phyloP scores from a whole-genome alignment of 1,140 invertebrate genomes.

The Xylocopa sonorina region DNA sequence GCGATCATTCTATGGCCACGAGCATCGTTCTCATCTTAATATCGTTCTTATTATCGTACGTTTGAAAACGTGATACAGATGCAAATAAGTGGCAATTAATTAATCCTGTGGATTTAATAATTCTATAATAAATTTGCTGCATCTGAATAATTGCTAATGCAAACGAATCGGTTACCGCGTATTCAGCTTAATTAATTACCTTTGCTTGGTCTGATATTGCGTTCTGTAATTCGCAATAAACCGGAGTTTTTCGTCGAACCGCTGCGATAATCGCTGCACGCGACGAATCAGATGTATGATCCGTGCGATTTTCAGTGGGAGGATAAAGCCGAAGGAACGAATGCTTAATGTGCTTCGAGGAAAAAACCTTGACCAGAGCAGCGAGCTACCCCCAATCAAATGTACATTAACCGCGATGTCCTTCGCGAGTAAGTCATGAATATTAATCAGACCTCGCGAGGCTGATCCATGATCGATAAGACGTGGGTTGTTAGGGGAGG shows the following conservation, averaged over 20 bases:
- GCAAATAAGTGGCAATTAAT: not conserved
- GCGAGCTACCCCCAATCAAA: conserved; percentile 57
- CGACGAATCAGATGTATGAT: no score
- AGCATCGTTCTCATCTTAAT: no score
- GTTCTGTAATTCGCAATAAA: no score
- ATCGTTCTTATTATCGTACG: no score
- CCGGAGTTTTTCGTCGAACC: no score
- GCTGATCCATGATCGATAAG: conserved; percentile 51
- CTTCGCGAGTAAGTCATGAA: conserved; percentile 66
- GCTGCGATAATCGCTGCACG: no score
- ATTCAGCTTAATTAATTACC: not conserved
- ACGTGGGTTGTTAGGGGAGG: conserved; percentile 37
- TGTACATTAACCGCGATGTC: conserved; percentile 61
- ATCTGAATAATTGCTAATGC: no score
- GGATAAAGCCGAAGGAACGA: conserved; percentile 19
- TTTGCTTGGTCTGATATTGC: not conserved
- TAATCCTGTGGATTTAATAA: not conserved
- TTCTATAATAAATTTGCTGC: not conserved
- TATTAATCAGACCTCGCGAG: conserved; percentile 65
- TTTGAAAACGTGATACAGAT: not conserved
- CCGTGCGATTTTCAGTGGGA: not conserved
- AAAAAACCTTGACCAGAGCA: conserved; percentile 45
- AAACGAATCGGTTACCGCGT: not conserved
- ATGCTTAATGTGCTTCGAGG: conserved; percentile 32
- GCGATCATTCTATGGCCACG: no score